phyloP scores from a whole-genome alignment of 2,113 vertebrate species.

The Ochotona curzoniae region DNA sequence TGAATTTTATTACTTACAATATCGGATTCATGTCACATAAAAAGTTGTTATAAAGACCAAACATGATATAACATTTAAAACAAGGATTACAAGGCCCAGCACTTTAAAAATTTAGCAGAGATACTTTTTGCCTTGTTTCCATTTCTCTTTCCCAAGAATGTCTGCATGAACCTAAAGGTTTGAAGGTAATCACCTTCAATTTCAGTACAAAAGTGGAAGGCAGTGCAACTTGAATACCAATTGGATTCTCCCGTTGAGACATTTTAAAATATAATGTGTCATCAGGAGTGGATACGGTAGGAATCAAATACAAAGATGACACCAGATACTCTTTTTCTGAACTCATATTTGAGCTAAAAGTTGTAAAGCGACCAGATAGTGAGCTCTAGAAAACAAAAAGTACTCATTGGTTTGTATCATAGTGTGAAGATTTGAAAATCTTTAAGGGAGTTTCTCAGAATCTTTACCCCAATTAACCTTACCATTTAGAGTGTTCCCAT shows the following conservation, averaged over 20 bases:
- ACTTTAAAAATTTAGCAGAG: not conserved
- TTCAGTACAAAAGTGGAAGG: not conserved
- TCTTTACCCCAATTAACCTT: constrained; percentile 60
- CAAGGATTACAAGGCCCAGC: not conserved
- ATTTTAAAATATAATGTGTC: not conserved
- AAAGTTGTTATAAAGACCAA: not conserved
- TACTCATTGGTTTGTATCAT: constrained; percentile 61
- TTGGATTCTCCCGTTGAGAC: not conserved
- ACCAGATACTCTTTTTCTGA: constrained; percentile 41
- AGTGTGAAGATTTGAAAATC: constrained; percentile 59
- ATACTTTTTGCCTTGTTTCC: not conserved
- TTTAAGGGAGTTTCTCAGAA: constrained; percentile 66
- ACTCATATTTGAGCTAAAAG: constrained; percentile 37
- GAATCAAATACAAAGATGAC: not conserved
- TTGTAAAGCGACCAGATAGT: constrained; percentile 66
- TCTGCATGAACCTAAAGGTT: not conserved
- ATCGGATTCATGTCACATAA: constrained; percentile 6
- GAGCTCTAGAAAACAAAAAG: constrained; percentile 57
- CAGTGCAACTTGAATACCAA: not conserved
- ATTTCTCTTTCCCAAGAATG: not conserved
- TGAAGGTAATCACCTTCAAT: not conserved
- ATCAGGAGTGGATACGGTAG: not conserved
- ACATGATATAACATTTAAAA: not conserved
- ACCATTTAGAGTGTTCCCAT: constrained; percentile 18
- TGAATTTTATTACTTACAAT: not conserved